Evolutionary conservation across 2,888 invertebrate species (phyloP).

Genomic region (Dolichomitus sp.): DNA sequence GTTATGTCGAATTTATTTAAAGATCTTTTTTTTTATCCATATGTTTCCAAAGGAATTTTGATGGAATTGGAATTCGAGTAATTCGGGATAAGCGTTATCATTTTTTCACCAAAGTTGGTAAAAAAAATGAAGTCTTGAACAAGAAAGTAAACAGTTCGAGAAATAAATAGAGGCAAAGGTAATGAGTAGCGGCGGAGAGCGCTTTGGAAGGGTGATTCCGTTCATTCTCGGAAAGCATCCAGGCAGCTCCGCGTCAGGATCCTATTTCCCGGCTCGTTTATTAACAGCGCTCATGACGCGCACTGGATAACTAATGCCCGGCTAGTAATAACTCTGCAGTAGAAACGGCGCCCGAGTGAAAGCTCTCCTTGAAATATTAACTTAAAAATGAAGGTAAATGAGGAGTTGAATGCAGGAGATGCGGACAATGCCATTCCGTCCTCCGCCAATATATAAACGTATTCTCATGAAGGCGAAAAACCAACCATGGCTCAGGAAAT

Average conservation of each 20-base stretch:
- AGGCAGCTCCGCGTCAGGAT: constrained; percentile 40
- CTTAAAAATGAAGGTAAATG: constrained; percentile 56
- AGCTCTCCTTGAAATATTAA: constrained; percentile 56
- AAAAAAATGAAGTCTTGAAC: not conserved
- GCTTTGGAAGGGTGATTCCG: constrained; percentile 20
- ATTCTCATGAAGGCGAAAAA: constrained; percentile 30
- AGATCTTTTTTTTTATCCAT: too few species aligned
- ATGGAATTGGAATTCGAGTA: too few species aligned
- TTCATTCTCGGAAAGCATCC: not conserved
- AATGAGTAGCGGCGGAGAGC: not conserved
- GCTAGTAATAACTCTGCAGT: constrained; percentile 49
- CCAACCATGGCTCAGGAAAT: constrained; percentile 41
- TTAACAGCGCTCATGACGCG: constrained; percentile 45
- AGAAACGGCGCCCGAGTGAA: constrained; percentile 22
- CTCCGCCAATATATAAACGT: constrained; percentile 15
- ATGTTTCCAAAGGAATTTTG: too few species aligned
- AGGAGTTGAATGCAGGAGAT: constrained; percentile 44
- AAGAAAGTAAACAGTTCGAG: not conserved
- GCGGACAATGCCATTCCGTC: constrained; percentile 45
- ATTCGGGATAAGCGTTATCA: too few species aligned
- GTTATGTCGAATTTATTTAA: too few species aligned
- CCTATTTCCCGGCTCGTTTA: constrained; percentile 56
- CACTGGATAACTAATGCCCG: constrained; percentile 56
- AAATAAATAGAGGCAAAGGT: not conserved
- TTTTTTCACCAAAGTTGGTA: not conserved